These are phyloP conservation scores for Aphelenchoides avenae DNA, from an alignment of 1,140 invertebrate genomes.

Conservation along the genomic window DNA sequence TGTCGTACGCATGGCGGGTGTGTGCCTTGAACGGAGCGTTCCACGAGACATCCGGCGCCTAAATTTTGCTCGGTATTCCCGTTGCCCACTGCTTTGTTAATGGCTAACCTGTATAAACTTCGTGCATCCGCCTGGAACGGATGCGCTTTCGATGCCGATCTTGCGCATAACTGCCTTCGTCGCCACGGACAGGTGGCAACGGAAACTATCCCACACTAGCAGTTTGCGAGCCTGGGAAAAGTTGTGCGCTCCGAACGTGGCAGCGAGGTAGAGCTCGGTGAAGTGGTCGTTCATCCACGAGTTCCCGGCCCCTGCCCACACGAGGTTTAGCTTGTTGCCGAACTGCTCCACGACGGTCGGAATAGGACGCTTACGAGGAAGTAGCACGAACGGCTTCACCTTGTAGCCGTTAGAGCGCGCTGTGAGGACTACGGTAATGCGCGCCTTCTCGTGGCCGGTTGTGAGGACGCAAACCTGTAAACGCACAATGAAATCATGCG, in stretches of 20 bases:
- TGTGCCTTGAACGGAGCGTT: constrained; percentile 7
- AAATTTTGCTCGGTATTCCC: no score
- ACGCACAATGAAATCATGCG: background rate
- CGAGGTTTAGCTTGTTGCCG: background rate
- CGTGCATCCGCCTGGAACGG: constrained; percentile 5
- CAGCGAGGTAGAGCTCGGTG: constrained; percentile 4
- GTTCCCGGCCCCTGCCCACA: constrained; percentile 1
- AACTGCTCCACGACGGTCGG: constrained; percentile 5
- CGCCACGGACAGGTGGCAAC: constrained; percentile 17
- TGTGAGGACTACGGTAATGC: constrained; percentile 3
- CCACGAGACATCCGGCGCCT: constrained; percentile 13
- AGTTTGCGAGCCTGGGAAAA: constrained; percentile 18
- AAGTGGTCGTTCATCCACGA: constrained; percentile 6
- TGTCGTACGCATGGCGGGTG: constrained; percentile 7
- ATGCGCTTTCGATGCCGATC: constrained; percentile 1
- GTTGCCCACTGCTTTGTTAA: no score
- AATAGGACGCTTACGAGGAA: constrained; percentile 6
- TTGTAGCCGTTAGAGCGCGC: constrained; percentile 7
- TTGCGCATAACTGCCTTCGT: background rate
- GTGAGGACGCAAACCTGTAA: constrained; percentile 11
- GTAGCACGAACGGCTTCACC: constrained; percentile 14
- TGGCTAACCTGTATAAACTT: constrained; percentile 17
- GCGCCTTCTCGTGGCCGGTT: constrained; percentile 12
- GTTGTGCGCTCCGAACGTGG: background rate
- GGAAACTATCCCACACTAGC: constrained; percentile 13